Evolutionary conservation across 1,140 invertebrate genomes (phyloP), one percentile per base, ranked within the genome.

Genomic region (Acyrthosiphon pisum): DNA sequence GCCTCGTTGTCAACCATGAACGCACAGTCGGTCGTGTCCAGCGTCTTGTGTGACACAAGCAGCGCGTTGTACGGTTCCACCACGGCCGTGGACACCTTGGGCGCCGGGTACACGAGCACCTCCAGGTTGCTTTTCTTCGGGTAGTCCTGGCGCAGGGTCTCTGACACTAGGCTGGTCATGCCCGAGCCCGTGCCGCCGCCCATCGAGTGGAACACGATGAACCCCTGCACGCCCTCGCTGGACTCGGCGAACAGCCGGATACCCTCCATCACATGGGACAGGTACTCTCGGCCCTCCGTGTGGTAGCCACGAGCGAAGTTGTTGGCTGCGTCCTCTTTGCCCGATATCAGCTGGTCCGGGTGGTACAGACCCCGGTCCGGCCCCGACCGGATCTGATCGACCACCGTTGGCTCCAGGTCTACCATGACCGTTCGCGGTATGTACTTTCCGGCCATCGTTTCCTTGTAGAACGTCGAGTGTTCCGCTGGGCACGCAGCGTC

Each of bases 281-380:
- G 90, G 96, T 96, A 94, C 96, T 96, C 18, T 23, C 35, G 81
- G 8, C 97, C 97, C 30, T 94, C 81, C 23, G 94, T 93, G 76
- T 93, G 90, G 94, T 98, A 97, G 60, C 98, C 98, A 30, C 98
- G 95, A n/a, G 97, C 97, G 95, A 97, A 98, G 95, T 98, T 98
- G 94, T 98, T 98, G 18, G 98, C 97, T 2, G 98, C 98, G 95
- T 98, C 98, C 95, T 98, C 98, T 94, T 98, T 98, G 35, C 97
- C 97, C 37, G 96, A 97, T 83, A 98, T 96, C 23, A 98, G 95
- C 94, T 97, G 96, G 93, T 97, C 96, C 0, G 97, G 97, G 94
- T 97, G 97, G 95, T 97, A 98, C 6, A 98, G 95, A 90, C 97
- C 96, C 6, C 97, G 95, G 95, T 98, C 98, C 4, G 96, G 95